Evolutionary conservation across 2,797 vertebrate species (phyloP), one percentile per base, ranked within the genome.

Genomic region (Sebastes iracundus): DNA sequence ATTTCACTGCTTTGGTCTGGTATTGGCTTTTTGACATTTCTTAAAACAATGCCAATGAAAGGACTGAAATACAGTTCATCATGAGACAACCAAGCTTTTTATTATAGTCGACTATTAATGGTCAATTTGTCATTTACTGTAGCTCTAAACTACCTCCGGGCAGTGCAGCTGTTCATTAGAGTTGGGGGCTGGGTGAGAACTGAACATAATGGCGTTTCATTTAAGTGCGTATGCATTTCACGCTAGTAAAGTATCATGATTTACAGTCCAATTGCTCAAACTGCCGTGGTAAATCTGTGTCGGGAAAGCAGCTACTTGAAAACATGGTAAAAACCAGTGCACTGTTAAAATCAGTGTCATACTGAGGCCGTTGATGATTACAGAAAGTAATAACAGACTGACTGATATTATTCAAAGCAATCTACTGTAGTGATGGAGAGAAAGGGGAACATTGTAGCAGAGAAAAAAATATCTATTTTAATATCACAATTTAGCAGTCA

Each of bases 81-180:
- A 89, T 9, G 22, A 85, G 75, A 91, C 86, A 90, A 90, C 72
- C 70, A 61, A 84, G 84, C 69, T 75, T 92, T 90, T 90, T 87
- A 92, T 89, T 84, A 77, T 30, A 25, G 66, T 32, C 64, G 49
- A 74, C 67, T 81, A 88, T 91, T 86, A 90, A 91, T 87, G 88
- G 81, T 85, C 90, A 90, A 87, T 90, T 90, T 90, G 80, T 73
- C 84, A 86, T 93, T 91, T 90, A 84, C 80, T 46, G 71, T 72
- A 32, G 74, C 86, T 83, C 72, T 74, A 71, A 94, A 89, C 63
- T 77, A 77, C 83, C 86, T 87, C 60, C 77, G 49, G 88, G 79
- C 86, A 53, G 14, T 70, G 83, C 79, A 86, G 87, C 78, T 90
- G 86, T 88, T 88, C 90, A 82, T 80, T 75, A 71, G 74, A 77